Evolutionary conservation across 1,140 invertebrate genomes (phyloP), one percentile per base, ranked within the genome.

Genomic region (Steinernema feltiae): DNA sequence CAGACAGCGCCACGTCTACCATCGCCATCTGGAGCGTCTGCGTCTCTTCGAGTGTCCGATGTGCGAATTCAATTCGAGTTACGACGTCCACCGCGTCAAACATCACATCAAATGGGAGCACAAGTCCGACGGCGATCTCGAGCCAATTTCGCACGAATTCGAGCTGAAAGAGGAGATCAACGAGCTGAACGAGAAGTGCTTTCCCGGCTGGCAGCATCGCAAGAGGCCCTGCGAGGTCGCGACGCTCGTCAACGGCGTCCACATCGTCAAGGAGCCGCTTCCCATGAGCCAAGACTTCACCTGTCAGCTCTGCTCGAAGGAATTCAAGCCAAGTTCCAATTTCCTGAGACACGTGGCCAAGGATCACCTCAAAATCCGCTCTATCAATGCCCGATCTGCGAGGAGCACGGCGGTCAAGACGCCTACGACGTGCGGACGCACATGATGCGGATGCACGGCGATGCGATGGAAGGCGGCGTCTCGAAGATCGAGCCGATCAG

Each of bases 51-150:
- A 83, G 32, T 83, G 82, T 72, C 82, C 82, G 17, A 27, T 83
- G 0, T 83, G 82, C 46, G 76, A 77, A 15, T 83, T 83, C 27
- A 69, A 78, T 15, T 82, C 80, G 1, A 84, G 84, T 71, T 83
- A 83, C 72, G 82, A 83, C 70, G 72, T 83, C 2, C 82, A 83
- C 69, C 27, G 82, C 31, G 82, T 83, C 24, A 84, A 83, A 73
- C 82, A 82, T 80, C 82, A 83, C 53, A 80, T 83, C 1, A 83
- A 83, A 70, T 82, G 82, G 77, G 76, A 76, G 27, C 81, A 82
- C 71, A 82, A 82, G 70, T 69, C 75, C 24, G 75, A 69, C 1
- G 32, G 21, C 24, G 48, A 63, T 18, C 30, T 81, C 30, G 80
- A 84, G 53, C 82, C 82, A 18, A 79, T 83, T n/a, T 82, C 82